Conservation (phyloP, 2,113 vertebrate species). For the Piliocolobus tephrosceles region DNA sequence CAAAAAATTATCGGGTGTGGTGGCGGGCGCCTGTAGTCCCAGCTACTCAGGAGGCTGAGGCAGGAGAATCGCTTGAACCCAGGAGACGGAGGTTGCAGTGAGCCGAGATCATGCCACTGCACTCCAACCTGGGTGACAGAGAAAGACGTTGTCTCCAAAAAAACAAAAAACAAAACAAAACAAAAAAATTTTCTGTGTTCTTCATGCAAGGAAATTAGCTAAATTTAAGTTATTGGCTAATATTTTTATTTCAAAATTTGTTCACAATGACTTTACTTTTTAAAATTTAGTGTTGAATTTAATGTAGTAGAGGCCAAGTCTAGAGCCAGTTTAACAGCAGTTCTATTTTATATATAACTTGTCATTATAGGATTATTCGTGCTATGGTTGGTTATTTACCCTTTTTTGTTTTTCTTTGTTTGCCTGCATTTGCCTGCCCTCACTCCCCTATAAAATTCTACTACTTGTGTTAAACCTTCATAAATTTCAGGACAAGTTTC, state of each 20-base stretch:
- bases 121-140: too few relatives aligned
- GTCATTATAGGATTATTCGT: neutral
- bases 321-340: neutral
- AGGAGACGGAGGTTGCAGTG: too few relatives aligned
- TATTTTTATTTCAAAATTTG: neutral
- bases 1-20: too few relatives aligned
- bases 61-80: too few relatives aligned
- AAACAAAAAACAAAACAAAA: too few relatives aligned
- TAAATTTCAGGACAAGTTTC: neutral
- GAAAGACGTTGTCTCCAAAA: too few relatives aligned
- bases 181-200: neutral
- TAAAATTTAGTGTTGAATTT: neutral
- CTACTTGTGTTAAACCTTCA: neutral
- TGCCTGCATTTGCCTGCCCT: neutral
- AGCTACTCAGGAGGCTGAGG: too few relatives aligned
- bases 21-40: rapidly evolving
- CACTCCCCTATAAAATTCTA: neutral
- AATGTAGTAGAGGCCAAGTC: neutral
- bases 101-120: too few relatives aligned
- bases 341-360: neutral
- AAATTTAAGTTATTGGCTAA: neutral
- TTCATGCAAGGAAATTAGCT: neutral
- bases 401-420: neutral
- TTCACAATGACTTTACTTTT: neutral
- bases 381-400: neutral